Evolutionary conservation across 2,113 vertebrate species (phyloP).

Genomic region (Tetrao urogallus): DNA sequence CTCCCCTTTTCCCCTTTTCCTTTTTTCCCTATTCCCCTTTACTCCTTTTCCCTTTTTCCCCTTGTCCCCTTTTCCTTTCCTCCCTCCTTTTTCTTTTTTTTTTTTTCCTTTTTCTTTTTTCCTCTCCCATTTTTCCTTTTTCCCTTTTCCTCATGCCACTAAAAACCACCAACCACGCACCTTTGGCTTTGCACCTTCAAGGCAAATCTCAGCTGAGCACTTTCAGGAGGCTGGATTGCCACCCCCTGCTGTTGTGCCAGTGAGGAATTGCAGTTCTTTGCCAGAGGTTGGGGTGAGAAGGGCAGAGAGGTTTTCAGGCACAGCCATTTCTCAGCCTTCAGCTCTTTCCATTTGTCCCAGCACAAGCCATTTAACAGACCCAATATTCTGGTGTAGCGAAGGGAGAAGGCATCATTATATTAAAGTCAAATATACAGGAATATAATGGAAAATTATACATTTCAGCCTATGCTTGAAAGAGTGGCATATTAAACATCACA

Average conservation of each 20-base stretch:
- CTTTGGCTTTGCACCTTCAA: not conserved
- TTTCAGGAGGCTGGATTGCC: not conserved
- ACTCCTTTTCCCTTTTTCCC: not conserved
- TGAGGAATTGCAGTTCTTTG: no score
- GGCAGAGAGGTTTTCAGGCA: not conserved
- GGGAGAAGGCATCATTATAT: conserved; percentile 73
- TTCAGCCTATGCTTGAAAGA: conserved; percentile 60
- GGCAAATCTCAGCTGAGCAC: not conserved
- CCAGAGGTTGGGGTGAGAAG: not conserved
- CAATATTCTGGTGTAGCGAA: conserved; percentile 66
- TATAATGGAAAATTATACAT: conserved; percentile 77
- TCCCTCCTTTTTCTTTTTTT: not conserved
- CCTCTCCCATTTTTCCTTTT: not conserved
- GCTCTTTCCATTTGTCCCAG: conserved; percentile 10
- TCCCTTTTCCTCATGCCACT: no score
- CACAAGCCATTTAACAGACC: conserved; percentile 45
- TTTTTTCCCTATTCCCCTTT: not conserved
- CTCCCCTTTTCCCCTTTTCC: no score
- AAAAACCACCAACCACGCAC: not conserved
- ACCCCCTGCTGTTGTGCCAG: no score
- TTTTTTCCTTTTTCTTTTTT: not conserved
- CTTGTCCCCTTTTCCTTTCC: not conserved
- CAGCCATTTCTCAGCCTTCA: conserved; percentile 33
- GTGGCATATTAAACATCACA: conserved; percentile 45
- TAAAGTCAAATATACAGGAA: conserved; percentile 73